Base-by-base conservation (phyloP, 2,113 vertebrate species). In the Zosterops japonicus region DNA sequence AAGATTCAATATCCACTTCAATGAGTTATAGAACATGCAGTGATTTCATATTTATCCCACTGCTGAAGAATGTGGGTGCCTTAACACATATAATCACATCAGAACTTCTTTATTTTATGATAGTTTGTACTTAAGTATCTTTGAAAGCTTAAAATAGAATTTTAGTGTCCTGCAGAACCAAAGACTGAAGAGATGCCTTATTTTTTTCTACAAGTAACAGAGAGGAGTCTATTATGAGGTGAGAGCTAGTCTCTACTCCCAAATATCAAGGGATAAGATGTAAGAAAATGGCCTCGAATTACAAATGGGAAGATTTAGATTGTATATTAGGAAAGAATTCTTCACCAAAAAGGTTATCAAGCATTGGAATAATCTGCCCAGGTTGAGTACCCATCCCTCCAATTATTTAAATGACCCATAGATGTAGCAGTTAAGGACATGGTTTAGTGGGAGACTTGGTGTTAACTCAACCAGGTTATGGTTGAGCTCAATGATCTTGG, bases 81-180 rank as follows among this genome's bases (percentile, higher is more conserved):
- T 96, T 94, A 86, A 92, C n/a, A 93, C 89, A 64, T 91, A 67
- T 52, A 92, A 97, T 92, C 68, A 77, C 46, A 71, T 95, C 36
- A 82, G 53, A 77, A 71, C 24, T 96, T 47, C 22, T 94, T 92
- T 96, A 67, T 87, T 89, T 85, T 77, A 95, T 77, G 42, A 77
- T 86, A 46, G 68, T 59, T 71, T 87, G 74, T 64, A 33, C 10
- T 83, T 90, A 46, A 63, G 44, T 35, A 63, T n/a, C 47, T 93
- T 91, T 84, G 49, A 84, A 94, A 94, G 36, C 59, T 94, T 94
- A 83, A 97, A 96, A 86, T 65, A 84, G 75, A 96, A 83, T 76
- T 53, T 14, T 71, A 95, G 14, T 78, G 64, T 83, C 52, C 65
- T 83, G 35, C 52, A 83, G 21, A 53, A 52, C 16, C 31, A 15